Conservation (phyloP, 2,888 invertebrate genomes). For the Brachypterus glaber region DNA sequence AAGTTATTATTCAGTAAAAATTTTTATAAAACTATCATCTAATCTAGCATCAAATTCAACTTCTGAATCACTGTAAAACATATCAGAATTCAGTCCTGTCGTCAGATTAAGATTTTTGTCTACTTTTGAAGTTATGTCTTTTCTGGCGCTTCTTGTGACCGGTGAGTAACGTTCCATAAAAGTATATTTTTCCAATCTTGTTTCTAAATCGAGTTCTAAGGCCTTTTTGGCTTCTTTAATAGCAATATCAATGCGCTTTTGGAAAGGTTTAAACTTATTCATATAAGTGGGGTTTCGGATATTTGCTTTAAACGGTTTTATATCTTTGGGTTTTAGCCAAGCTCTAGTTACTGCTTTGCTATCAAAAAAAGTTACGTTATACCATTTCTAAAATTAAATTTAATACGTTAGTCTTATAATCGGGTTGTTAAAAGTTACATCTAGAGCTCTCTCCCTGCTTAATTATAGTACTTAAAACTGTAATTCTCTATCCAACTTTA, state of each 20-base stretch:
- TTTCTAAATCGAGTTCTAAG: slow-evolving; percentile 14
- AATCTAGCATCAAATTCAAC: too few species aligned
- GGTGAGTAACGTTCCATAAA: slow-evolving; percentile 22
- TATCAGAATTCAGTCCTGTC: too few species aligned
- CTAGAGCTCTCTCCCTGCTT: too few species aligned
- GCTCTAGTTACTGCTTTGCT: slow-evolving; percentile 18
- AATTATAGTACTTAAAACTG: too few species aligned
- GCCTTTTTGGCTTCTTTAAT: slow-evolving; percentile 21
- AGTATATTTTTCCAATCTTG: slow-evolving; percentile 21
- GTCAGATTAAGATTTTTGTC: too few species aligned
- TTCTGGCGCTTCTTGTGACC: slow-evolving; percentile 12
- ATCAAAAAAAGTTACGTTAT: slow-evolving; percentile 28
- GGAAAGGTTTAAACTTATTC: slow-evolving; percentile 14
- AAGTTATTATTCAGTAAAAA: too few species aligned
- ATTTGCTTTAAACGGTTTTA: slow-evolving; percentile 20
- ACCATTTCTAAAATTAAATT: slow-evolving; percentile 20
- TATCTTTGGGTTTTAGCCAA: slow-evolving; percentile 20
- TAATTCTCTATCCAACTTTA: too few species aligned
- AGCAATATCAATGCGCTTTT: slow-evolving; percentile 15
- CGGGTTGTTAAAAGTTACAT: too few species aligned
- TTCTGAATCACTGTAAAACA: too few species aligned
- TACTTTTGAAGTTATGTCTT: too few species aligned
- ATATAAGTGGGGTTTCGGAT: slow-evolving; percentile 3
- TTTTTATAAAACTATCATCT: too few species aligned
- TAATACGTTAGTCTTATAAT: too few species aligned